These are phyloP conservation scores for Limanda limanda DNA, from an alignment of 2,113 vertebrate genomes.

Conservation along the genomic window DNA sequence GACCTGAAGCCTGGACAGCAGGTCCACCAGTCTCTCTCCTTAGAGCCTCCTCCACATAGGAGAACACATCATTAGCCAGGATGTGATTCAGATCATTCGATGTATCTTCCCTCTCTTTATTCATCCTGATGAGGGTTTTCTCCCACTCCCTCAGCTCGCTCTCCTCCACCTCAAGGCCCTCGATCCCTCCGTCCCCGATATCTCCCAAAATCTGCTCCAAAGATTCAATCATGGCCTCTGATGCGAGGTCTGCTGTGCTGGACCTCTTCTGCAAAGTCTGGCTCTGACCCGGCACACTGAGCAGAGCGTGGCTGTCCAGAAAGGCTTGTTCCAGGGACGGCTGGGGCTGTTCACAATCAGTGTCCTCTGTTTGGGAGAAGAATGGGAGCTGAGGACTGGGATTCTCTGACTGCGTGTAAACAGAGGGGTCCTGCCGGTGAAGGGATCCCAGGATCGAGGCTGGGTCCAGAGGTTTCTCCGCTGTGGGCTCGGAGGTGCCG, in stretches of 20 bases:
- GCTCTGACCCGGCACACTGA: slow-evolving; percentile 51
- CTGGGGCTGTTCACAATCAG: neutral
- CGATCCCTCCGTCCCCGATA: neutral
- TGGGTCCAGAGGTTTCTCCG: slow-evolving; percentile 32
- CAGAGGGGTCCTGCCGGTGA: slow-evolving; percentile 73
- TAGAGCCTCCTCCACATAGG: slow-evolving; percentile 69
- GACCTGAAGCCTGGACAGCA: neutral
- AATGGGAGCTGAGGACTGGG: neutral
- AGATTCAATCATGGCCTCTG: slow-evolving; percentile 56
- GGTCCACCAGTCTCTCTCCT: slow-evolving; percentile 5
- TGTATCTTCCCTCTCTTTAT: slow-evolving; percentile 22
- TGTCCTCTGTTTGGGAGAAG: neutral
- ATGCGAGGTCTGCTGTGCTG: slow-evolving; percentile 5
- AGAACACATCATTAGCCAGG: slow-evolving; percentile 49
- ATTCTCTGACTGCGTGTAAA: slow-evolving; percentile 45
- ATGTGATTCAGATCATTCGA: slow-evolving; percentile 3
- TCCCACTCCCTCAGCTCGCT: slow-evolving; percentile 70
- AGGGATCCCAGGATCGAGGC: slow-evolving; percentile 76
- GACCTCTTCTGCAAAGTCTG: slow-evolving; percentile 5
- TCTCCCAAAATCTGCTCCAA: slow-evolving; percentile 61
- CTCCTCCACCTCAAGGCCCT: slow-evolving; percentile 15
- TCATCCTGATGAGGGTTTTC: slow-evolving; percentile 63
- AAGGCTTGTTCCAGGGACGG: slow-evolving; percentile 60
- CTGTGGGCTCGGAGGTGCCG: neutral
- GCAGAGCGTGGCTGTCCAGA: slow-evolving; percentile 65